Conservation (phyloP, 2,888 invertebrate species). For the Lymantria dispar region DNA sequence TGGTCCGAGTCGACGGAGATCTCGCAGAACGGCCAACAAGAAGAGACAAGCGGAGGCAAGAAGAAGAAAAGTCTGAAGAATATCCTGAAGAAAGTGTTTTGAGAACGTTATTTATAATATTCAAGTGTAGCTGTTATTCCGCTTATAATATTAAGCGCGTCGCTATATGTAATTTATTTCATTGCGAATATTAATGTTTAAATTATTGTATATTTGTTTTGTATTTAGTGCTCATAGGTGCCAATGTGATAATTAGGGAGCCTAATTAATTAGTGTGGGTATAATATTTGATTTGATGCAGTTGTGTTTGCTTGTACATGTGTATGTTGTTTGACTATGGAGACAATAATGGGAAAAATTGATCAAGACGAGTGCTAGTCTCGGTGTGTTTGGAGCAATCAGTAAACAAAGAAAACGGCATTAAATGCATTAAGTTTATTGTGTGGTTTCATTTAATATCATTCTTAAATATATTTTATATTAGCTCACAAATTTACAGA, state of each 20-base stretch:
- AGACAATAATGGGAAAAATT: slow-evolving; percentile 47
- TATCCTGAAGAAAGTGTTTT: slow-evolving; percentile 91
- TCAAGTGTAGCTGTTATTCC: slow-evolving; percentile 32
- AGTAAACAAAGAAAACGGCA: slow-evolving; percentile 68
- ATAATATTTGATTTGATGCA: slow-evolving; percentile 50
- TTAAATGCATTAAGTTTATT: slow-evolving; percentile 76
- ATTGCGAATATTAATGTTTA: slow-evolving; percentile 60
- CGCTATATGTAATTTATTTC: slow-evolving; percentile 70
- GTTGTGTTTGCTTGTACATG: slow-evolving; percentile 45
- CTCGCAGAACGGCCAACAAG: slow-evolving; percentile 62
- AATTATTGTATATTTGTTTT: slow-evolving; percentile 58
- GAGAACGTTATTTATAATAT: slow-evolving; percentile 52
- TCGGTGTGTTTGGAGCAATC: slow-evolving; percentile 42
- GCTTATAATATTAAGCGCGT: slow-evolving; percentile 41
- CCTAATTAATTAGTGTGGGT: slow-evolving; percentile 55
- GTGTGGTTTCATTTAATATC: slow-evolving; percentile 44
- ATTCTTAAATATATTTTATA: background rate
- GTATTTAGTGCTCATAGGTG: slow-evolving; percentile 73
- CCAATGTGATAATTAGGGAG: slow-evolving; percentile 80
- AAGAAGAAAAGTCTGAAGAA: slow-evolving; percentile 88
- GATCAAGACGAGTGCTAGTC: slow-evolving; percentile 50
- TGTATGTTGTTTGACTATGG: slow-evolving; percentile 20
- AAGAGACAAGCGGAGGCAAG: slow-evolving; percentile 63
- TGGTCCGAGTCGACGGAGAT: slow-evolving; percentile 77
- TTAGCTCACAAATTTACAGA: background rate